phyloP scores from a whole-genome alignment of 2,888 invertebrate species.

The Zhuqinia jingwanae region DNA sequence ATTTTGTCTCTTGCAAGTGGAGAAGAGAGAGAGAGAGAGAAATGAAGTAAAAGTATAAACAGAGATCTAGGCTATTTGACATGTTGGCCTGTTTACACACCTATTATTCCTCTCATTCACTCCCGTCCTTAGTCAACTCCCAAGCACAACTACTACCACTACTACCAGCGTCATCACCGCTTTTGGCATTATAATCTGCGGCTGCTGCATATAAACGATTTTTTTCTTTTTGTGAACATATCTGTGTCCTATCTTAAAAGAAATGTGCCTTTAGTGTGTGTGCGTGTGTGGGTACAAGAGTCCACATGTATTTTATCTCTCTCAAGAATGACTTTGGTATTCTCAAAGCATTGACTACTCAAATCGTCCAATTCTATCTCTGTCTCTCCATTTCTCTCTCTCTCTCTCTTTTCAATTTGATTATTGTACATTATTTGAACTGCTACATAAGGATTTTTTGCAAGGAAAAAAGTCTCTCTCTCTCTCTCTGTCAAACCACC shows the following conservation, averaged over 20 bases:
- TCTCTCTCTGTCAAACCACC: no score
- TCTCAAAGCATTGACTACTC: constrained; percentile 48
- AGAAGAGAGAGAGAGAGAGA: no score
- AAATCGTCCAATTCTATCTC: constrained; percentile 37
- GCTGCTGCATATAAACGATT: background rate
- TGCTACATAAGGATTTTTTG: no score
- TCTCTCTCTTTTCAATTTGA: background rate
- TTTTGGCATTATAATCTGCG: background rate
- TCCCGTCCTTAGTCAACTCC: background rate
- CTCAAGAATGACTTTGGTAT: constrained; percentile 33
- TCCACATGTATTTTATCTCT: constrained; percentile 57
- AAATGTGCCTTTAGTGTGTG: constrained; percentile 18
- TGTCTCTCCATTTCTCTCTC: constrained; percentile 9
- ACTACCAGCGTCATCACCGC: background rate
- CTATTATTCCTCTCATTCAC: constrained; percentile 36
- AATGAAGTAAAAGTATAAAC: constrained; percentile 48
- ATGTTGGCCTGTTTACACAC: constrained; percentile 63
- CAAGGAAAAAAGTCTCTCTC: no score
- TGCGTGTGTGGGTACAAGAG: constrained; percentile 32
- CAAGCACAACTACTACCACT: background rate
- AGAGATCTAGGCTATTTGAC: constrained; percentile 66
- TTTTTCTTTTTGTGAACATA: background rate
- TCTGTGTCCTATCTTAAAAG: background rate
- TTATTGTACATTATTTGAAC: constrained; percentile 2
- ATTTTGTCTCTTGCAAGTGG: constrained; percentile 5